A percentile compares a stretch with the other conserved stretches of the same genome.
phyloP scores from a whole-genome alignment of 2,113 vertebrate genomes.

The Syngnathus scovelli region DNA sequence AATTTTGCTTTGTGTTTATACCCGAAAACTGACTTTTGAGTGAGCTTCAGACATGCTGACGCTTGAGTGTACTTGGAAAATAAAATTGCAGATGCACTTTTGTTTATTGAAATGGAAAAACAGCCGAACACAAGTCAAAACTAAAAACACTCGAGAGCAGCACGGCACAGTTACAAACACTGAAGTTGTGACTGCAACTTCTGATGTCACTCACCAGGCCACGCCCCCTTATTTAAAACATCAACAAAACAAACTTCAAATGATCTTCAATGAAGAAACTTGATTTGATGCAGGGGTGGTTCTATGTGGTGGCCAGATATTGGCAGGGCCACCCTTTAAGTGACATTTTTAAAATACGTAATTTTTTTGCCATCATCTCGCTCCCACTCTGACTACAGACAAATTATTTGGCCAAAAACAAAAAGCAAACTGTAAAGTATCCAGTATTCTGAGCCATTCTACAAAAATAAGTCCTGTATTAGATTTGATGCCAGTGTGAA shows the following conservation, averaged over 20 bases:
- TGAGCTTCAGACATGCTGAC: neutral
- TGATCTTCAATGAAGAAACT: neutral
- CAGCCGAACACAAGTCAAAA: neutral
- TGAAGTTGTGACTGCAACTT: neutral
- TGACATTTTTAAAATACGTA: too few species aligned
- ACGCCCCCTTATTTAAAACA: neutral
- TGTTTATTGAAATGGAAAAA: neutral
- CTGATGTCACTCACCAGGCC: neutral
- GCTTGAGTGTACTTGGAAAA: neutral
- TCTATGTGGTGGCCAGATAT: neutral
- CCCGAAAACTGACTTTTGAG: neutral
- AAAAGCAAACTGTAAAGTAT: too few species aligned
- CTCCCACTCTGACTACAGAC: too few species aligned
- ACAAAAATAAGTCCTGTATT: neutral
- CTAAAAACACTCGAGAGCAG: too few species aligned
- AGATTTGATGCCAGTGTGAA: neutral
- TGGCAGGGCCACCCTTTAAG: neutral
- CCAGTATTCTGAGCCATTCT: neutral
- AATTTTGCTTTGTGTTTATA: neutral
- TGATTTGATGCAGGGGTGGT: neutral
- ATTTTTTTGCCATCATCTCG: too few species aligned
- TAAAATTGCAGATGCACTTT: neutral
- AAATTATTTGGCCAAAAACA: neutral
- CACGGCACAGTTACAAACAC: neutral
- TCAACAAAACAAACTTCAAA: neutral